Percentiles rank a stretch among this genome's conserved stretches.
Evolutionary conservation across 2,888 invertebrate species (phyloP).

Genomic region (Laothoe populi): DNA sequence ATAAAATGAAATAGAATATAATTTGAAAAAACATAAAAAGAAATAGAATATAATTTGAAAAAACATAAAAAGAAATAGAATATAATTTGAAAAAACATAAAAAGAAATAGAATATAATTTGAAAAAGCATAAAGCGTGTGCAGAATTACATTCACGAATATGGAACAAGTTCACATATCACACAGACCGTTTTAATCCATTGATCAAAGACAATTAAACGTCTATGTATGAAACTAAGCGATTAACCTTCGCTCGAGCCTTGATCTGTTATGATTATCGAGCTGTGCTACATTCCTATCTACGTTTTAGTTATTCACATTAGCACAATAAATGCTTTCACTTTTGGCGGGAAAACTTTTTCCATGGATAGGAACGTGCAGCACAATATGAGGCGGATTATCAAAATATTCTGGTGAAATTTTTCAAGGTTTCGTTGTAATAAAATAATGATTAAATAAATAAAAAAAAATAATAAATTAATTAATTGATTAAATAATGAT

Average conservation of each 20-base stretch:
- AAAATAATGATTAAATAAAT: no score
- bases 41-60: no score
- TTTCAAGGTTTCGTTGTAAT: not conserved
- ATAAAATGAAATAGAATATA: no score
- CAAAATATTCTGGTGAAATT: not conserved
- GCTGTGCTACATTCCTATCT: constrained; percentile 41
- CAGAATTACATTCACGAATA: not conserved
- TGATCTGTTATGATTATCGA: constrained; percentile 38
- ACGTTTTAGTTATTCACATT: constrained; percentile 37
- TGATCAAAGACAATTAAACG: constrained; percentile 26
- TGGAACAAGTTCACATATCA: constrained; percentile 19
- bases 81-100: no score
- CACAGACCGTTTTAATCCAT: constrained; percentile 16
- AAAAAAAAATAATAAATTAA: no score
- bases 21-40: no score
- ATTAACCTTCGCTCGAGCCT: constrained; percentile 33
- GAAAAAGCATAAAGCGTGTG: not conserved
- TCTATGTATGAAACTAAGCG: constrained; percentile 11
- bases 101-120: no score
- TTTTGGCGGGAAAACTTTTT: constrained; percentile 38
- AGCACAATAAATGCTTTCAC: constrained; percentile 42
- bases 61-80: no score
- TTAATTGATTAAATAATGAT: no score
- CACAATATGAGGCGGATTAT: constrained; percentile 29
- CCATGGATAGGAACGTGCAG: constrained; percentile 39